Conservation (phyloP, 2,113 vertebrate genomes). For the Larimichthys crocea region DNA sequence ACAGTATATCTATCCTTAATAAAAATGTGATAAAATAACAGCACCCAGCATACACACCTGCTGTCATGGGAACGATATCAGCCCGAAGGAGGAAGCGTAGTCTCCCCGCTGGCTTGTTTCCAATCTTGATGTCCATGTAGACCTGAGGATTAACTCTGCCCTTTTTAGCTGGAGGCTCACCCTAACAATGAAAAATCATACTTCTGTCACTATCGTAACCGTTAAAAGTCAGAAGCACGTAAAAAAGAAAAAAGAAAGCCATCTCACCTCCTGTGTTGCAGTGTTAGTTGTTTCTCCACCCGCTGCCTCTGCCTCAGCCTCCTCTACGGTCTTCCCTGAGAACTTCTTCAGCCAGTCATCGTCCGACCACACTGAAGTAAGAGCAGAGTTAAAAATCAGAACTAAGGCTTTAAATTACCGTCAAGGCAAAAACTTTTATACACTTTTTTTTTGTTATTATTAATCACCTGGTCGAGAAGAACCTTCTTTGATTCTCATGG, state of each 20-base stretch:
- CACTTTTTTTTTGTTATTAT: too few relatives aligned
- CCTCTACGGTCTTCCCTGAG: constrained; percentile 94
- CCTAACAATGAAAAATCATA: constrained; percentile 76
- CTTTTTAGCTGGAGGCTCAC: constrained; percentile 91
- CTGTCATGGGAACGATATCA: constrained; percentile 96
- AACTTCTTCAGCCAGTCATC: constrained; percentile 99
- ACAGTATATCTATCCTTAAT: not conserved
- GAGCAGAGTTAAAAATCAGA: not conserved
- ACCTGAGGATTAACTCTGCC: constrained; percentile 93
- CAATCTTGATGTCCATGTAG: constrained; percentile 98
- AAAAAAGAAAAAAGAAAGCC: not conserved
- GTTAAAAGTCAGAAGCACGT: not conserved
- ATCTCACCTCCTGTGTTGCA: constrained; percentile 86
- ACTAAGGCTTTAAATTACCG: not conserved
- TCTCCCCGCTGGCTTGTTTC: constrained; percentile 93
- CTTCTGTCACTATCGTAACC: not conserved
- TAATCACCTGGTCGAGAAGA: constrained; percentile 95
- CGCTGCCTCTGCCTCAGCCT: constrained; percentile 87
- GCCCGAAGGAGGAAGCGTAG: constrained; percentile 92
- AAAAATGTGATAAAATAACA: not conserved
- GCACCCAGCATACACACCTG: constrained; percentile 80
- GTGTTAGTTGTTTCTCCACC: constrained; percentile 80
- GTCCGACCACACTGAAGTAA: constrained; percentile 92
- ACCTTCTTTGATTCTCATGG: constrained; percentile 97
- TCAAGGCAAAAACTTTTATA: not conserved